Evolutionary conservation across 2,113 vertebrate species (phyloP), one percentile per base, ranked within the genome.

Genomic region (Tor tambroides): DNA sequence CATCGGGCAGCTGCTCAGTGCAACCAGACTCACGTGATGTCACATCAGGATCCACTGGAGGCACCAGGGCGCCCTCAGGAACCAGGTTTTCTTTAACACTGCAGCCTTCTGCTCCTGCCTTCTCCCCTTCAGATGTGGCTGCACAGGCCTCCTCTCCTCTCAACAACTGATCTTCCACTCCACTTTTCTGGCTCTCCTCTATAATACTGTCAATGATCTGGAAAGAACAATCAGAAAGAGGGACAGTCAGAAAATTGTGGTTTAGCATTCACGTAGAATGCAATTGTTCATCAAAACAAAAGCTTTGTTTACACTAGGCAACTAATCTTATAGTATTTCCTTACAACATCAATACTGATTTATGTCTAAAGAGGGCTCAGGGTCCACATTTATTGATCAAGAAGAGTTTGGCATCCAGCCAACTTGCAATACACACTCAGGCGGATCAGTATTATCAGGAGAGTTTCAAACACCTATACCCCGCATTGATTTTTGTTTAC

Each of bases 151-250:
- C 84, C 38, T 89, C 79, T 51, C 54, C 10, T 41, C 69, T 84
- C 87, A 96, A 94, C 89, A 96, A 90, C 83, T 92, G 94, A 88
- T 95, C 95, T 76, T 96, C 96, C 32, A 93, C 92, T 21, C 89
- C 93, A 11, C 90, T 94, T 83, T 97, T 98, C 89, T 98, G 96
- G 92, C 96, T 97, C 93, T 98, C 97, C 91, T 99, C 96, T 89
- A 99, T 98, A 93, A 98, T 99, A 95, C 97, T 98, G 91, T 99
- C 97, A 88, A 99, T 99, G 86, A 99, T 99, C 98, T 99, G 88
- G 7, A 76, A 49, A 74, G 2, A 51, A 59, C 19, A 84, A 4
- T 19, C 19, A n/a, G 32, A 65, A 65, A 74, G 3, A 75, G 19
- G 43, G 43, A 46, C 43, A 46, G 43, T 46, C 11, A 46, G 43